Conservation (phyloP, 2,113 vertebrate species). For the Numenius arquata region DNA sequence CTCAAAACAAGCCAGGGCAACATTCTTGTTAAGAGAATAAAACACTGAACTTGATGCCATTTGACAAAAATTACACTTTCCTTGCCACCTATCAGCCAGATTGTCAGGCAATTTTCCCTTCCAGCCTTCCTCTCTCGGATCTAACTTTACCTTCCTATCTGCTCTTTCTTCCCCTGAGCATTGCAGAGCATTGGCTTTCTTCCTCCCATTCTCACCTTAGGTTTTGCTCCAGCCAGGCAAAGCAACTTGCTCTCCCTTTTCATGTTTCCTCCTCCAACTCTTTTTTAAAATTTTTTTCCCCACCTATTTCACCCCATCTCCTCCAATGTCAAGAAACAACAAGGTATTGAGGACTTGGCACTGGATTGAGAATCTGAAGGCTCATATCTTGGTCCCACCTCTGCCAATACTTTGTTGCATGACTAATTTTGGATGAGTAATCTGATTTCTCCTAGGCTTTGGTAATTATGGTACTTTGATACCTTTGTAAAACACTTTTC, state of each 20-base stretch:
- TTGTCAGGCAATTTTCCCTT: not conserved
- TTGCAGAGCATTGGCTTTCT: not conserved
- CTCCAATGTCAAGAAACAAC: not conserved
- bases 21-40: not conserved
- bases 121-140: rapidly evolving
- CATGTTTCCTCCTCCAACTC: not conserved
- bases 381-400: not conserved
- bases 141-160: not conserved
- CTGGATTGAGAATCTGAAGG: not conserved
- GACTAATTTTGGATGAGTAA: not conserved
- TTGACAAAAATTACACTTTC: not conserved
- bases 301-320: not conserved
- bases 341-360: not conserved
- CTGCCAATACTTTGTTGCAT: not conserved
- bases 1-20: not conserved
- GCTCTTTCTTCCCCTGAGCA: not conserved
- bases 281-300: rapidly evolving
- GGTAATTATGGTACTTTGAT: not conserved
- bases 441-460: not conserved
- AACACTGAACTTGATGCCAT: not conserved
- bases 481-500: not conserved
- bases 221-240: not conserved
- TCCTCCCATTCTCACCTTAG: not conserved
- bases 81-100: not conserved
- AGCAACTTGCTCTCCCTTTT: not conserved